phyloP scores from a whole-genome alignment of 1,140 invertebrate species.

The Ptiloglossa arizonensis region DNA sequence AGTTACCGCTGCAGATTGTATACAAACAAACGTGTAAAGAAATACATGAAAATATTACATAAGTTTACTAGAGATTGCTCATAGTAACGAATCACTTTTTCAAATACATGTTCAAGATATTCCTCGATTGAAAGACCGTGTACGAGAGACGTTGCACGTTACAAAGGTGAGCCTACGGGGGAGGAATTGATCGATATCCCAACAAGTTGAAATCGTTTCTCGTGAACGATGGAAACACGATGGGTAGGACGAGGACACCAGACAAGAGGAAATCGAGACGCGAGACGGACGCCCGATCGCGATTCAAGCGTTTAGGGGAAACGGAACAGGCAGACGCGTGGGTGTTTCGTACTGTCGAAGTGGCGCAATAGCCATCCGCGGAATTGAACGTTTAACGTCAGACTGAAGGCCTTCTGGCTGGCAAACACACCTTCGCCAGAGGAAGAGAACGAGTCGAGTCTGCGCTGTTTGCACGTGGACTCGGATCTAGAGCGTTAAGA shows the following conservation, averaged over 20 bases:
- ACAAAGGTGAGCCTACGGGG: neutral
- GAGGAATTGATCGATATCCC: neutral
- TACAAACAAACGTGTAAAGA: no score
- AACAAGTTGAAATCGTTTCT: neutral
- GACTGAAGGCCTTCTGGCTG: constrained; percentile 71
- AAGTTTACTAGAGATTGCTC: neutral
- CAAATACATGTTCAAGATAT: neutral
- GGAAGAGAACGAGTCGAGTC: constrained; percentile 62
- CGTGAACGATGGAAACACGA: neutral
- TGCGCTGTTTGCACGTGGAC: constrained; percentile 71
- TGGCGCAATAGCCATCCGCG: constrained; percentile 70
- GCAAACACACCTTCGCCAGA: constrained; percentile 68
- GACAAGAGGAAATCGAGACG: constrained; percentile 1
- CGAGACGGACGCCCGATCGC: constrained; percentile 5
- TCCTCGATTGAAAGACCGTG: neutral
- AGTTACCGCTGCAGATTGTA: no score
- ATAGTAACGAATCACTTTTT: neutral
- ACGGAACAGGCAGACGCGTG: constrained; percentile 43
- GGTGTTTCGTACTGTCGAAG: constrained; percentile 54
- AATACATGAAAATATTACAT: neutral
- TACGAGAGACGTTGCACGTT: neutral
- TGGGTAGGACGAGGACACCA: neutral
- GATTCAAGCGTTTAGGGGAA: constrained; percentile 29
- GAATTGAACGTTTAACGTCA: constrained; percentile 76
- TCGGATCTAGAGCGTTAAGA: constrained; percentile 46